Conservation (phyloP, 2,888 invertebrate species). For the Xestia c-nigrum region DNA sequence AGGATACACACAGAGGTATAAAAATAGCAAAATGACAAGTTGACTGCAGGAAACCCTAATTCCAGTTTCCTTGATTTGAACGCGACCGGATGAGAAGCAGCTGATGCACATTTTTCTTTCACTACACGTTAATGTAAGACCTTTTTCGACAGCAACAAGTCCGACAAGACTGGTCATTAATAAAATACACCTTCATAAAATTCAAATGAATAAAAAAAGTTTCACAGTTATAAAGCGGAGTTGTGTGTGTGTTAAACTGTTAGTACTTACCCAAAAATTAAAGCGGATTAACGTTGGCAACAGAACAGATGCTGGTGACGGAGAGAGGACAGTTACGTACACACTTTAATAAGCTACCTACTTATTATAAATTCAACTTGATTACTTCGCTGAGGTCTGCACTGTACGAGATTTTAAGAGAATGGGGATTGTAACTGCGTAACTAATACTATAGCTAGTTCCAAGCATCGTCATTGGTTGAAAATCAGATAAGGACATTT, state of each 20-base stretch:
- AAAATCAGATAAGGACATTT: neutral
- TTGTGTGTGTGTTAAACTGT: conserved; percentile 9
- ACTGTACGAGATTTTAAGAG: conserved; percentile 6
- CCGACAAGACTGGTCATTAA: conserved; percentile 2
- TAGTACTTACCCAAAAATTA: conserved; percentile 18
- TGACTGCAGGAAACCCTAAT: conserved; percentile 56
- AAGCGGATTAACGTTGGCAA: neutral
- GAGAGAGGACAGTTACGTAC: conserved; percentile 23
- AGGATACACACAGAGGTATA: conserved; percentile 45
- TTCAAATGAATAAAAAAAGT: neutral
- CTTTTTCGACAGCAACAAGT: neutral
- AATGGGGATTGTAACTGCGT: neutral
- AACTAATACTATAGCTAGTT: neutral
- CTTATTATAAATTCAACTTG: conserved; percentile 12
- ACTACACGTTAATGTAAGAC: neutral
- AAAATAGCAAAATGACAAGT: conserved; percentile 53
- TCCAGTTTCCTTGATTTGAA: conserved; percentile 53
- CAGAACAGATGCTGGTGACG: conserved; percentile 52
- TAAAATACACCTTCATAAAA: conserved; percentile 1
- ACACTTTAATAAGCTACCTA: conserved; percentile 24
- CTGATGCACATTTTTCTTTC: conserved; percentile 45
- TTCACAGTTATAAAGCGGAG: conserved; percentile 45
- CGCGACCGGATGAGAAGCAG: conserved; percentile 41
- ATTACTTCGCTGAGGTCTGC: conserved; percentile 11
- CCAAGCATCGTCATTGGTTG: neutral